These are phyloP conservation scores for Brachyhypopomus occidentalis DNA, from an alignment of 2,113 vertebrate genomes.

Conservation along the genomic window DNA sequence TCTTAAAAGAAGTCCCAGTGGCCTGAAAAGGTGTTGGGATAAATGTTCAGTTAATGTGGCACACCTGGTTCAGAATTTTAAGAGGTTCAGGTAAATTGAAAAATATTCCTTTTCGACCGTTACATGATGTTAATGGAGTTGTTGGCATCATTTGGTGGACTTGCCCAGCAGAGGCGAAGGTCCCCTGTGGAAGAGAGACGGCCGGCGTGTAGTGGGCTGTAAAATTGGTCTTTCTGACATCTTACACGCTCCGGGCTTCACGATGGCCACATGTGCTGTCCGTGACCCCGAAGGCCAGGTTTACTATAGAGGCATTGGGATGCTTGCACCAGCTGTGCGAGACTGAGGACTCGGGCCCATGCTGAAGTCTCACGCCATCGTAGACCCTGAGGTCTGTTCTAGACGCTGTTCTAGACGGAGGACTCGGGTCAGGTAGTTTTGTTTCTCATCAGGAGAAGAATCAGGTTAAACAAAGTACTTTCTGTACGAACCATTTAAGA, in stretches of 20 bases:
- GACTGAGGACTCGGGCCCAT: slow-evolving; percentile 6
- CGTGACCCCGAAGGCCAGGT: slow-evolving; percentile 34
- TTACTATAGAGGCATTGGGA: neutral
- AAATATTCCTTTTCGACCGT: slow-evolving; percentile 29
- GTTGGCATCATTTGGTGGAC: slow-evolving; percentile 1
- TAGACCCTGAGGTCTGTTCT: slow-evolving; percentile 12
- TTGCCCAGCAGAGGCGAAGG: neutral
- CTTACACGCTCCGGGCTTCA: slow-evolving; percentile 18
- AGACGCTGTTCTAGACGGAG: too few species aligned
- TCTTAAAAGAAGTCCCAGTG: neutral
- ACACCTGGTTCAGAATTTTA: slow-evolving; percentile 44
- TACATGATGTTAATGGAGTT: slow-evolving; percentile 39
- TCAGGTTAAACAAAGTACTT: too few species aligned
- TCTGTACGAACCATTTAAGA: neutral
- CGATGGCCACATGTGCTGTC: neutral
- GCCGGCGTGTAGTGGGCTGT: slow-evolving; percentile 20
- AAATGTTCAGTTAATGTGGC: slow-evolving; percentile 51
- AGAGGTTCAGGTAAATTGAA: slow-evolving; percentile 1
- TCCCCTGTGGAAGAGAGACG: neutral
- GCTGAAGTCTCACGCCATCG: neutral
- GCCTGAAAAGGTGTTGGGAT: slow-evolving; percentile 9
- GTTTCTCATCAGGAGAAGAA: neutral
- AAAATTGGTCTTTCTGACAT: slow-evolving; percentile 51
- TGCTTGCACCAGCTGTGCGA: slow-evolving; percentile 14
- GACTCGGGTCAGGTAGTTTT: neutral